Base-by-base conservation (phyloP, 2,113 vertebrate species). In the Condylura cristata region DNA sequence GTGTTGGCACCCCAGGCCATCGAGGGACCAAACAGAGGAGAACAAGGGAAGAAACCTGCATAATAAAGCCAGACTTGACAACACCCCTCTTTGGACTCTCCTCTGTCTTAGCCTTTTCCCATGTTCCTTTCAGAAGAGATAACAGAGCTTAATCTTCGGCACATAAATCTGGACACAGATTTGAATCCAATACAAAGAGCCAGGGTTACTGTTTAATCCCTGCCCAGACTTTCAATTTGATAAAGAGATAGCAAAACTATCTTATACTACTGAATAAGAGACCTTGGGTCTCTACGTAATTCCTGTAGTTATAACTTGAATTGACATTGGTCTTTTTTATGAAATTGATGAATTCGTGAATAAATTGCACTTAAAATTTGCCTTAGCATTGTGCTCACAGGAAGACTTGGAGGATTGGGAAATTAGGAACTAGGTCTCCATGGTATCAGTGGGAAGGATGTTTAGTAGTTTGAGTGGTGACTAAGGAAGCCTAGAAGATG, bases 71-170 rank as follows among this genome's bases (percentile, higher is more conserved):
- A 13, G 6, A 81, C 51, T 85, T 32, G 78, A 51, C 60, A 51
- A 65, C 26, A n/a, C 22, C 79, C 26, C 14, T 89, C 30, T 3
- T 5, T 44, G 39, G 3, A 22, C 34, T 41, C 71, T 37, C 30
- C 5, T 46, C 78, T 66, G 90, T 68, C 46, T 86, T 53, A 92
- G 65, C 8, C 17, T 51, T 53, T 75, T 17, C 8, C 22, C 24
- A 6, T 13, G 68, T 68, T 81, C 44, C 68, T 89, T 94, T 74
- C n/a, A 89, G 75, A 86, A 83, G n/a, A 86, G 56, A 75, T 74
- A 83, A 83, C 26, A 79, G 34, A 58, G 61, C 82, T 89, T 92
- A 95, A 74, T 78, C 16, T 92, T 91, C 71, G 80, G 70, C 92
- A 88, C 79, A 80, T 66, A 56, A 89, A 83, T 80, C 76, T 66